These are phyloP conservation scores for Ramazzottius varieornatus DNA, from an alignment of 2,888 invertebrate species.

Conservation along the genomic window DNA sequence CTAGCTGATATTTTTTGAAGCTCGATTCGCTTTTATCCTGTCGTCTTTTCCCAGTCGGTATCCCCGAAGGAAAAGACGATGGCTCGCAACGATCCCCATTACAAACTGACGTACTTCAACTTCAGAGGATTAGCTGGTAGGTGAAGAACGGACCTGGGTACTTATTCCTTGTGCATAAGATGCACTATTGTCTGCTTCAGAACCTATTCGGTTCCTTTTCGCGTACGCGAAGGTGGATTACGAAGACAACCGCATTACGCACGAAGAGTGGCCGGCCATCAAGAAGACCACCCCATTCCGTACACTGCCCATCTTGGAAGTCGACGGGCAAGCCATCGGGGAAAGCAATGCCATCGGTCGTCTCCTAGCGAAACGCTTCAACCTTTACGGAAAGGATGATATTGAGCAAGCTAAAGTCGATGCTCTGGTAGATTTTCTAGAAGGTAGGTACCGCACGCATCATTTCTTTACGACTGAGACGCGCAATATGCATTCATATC, in stretches of 20 bases:
- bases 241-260: slow-evolving; percentile 3
- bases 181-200: no score
- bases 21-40: no score
- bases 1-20: no score
- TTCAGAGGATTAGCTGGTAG: background rate
- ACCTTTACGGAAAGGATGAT: background rate
- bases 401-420: slow-evolving; percentile 2
- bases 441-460: no score
- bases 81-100: background rate
- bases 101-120: background rate
- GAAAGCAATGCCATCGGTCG: slow-evolving; percentile 8
- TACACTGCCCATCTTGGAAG: slow-evolving; percentile 7
- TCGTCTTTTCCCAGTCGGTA: no score
- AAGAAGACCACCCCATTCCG: slow-evolving; percentile 7
- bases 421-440: background rate
- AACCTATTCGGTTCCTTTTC: background rate
- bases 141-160: no score
- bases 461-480: no score
- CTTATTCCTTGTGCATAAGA: no score
- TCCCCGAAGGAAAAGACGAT: no score
- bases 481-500: no score
- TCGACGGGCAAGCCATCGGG: slow-evolving; percentile 6
- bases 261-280: background rate
- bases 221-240: slow-evolving; percentile 1
- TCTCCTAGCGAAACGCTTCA: slow-evolving; percentile 6